A percentile compares a stretch with the other conserved stretches of the same genome.
These are phyloP conservation scores for Hepsetus odoe DNA, from an alignment of 2,113 vertebrate genomes.

Conservation along the genomic window DNA sequence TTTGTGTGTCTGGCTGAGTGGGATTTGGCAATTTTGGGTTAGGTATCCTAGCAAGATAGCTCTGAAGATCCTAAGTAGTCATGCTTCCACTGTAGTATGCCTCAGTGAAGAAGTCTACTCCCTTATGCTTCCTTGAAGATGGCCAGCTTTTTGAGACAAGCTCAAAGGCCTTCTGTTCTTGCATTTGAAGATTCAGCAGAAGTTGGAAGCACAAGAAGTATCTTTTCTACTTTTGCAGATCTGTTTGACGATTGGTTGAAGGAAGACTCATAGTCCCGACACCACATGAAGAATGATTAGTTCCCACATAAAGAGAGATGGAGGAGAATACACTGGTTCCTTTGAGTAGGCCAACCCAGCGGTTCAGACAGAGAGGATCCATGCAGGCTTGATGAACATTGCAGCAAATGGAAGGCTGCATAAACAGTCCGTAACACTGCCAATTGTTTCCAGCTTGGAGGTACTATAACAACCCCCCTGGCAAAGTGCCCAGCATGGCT, in stretches of 20 bases:
- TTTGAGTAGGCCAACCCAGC: constrained; percentile 24
- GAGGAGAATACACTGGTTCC: background rate
- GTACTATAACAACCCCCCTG: constrained; percentile 17
- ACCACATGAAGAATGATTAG: background rate
- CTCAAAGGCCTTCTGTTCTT: background rate
- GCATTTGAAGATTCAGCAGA: background rate
- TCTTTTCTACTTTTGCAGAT: background rate
- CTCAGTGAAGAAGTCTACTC: no score
- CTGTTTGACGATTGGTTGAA: background rate
- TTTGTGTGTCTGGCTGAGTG: background rate
- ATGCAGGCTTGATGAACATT: background rate
- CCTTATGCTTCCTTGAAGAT: background rate
- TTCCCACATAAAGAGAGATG: background rate
- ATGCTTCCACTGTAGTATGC: no score
- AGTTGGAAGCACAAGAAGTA: background rate
- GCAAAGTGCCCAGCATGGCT: constrained; percentile 3
- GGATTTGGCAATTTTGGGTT: background rate
- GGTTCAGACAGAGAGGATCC: constrained; percentile 30
- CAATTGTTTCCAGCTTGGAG: constrained; percentile 44
- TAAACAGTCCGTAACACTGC: constrained; percentile 38
- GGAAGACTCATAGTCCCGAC: background rate
- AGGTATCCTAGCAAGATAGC: background rate
- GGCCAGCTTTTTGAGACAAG: background rate
- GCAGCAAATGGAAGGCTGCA: constrained; percentile 28
- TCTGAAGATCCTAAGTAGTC: background rate